These are phyloP conservation scores for Rhinichthys osculus DNA, from an alignment of 2,797 vertebrate species.

Conservation along the genomic window DNA sequence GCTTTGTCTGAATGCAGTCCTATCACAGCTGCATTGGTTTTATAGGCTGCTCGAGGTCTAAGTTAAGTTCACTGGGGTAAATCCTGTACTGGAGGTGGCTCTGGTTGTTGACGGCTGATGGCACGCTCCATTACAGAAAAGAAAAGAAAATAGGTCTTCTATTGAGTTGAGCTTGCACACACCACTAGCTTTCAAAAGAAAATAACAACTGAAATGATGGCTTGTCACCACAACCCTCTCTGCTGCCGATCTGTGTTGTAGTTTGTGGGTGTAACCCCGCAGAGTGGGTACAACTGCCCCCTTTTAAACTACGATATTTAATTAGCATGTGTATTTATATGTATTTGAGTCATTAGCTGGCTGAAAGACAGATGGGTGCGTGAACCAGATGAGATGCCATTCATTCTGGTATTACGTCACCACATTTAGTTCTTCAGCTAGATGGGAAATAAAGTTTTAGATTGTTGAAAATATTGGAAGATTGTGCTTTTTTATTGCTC, in stretches of 20 bases:
- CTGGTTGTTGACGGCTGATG: constrained; percentile 5
- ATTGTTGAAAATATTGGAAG: neutral
- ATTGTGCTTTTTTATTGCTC: neutral
- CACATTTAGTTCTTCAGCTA: neutral
- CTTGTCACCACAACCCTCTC: constrained; percentile 12
- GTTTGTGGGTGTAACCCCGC: constrained; percentile 24
- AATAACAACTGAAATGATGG: constrained; percentile 18
- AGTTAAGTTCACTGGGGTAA: neutral
- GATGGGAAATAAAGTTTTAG: neutral
- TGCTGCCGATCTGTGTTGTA: neutral
- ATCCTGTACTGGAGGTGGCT: neutral
- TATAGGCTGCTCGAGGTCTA: neutral
- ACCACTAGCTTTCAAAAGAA: constrained; percentile 6
- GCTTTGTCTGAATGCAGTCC: neutral
- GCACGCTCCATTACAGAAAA: constrained; percentile 9
- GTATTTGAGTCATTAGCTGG: constrained; percentile 22
- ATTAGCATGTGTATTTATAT: constrained; percentile 34
- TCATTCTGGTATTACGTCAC: constrained; percentile 17
- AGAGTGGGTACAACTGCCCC: neutral
- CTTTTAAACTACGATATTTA: constrained; percentile 12
- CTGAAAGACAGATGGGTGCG: neutral
- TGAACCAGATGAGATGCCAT: constrained; percentile 23
- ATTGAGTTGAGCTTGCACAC: neutral
- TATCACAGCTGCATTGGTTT: constrained; percentile 1
- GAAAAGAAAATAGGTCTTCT: neutral